These are phyloP conservation scores for Otolemur crassicaudatus DNA, from an alignment of 2,797 vertebrate genomes.

Conservation along the genomic window DNA sequence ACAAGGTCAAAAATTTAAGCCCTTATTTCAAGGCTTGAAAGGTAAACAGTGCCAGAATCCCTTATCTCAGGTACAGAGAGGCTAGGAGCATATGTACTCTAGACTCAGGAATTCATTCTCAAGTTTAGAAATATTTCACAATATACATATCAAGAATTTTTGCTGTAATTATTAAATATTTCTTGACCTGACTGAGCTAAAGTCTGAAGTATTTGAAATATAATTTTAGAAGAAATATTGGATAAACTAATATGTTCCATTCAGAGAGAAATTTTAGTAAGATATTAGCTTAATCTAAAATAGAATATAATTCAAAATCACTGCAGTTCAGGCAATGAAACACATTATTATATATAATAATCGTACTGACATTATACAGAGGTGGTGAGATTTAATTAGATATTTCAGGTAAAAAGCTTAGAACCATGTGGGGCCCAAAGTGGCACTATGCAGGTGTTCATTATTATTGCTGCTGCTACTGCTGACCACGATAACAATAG, in stretches of 20 bases:
- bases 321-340: background rate
- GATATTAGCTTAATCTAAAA: slow-evolving; percentile 41
- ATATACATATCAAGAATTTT: background rate
- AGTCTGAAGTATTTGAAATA: background rate
- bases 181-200: background rate
- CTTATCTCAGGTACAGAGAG: background rate
- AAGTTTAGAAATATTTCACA: background rate
- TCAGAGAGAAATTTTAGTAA: slow-evolving; percentile 3
- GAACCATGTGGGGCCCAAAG: background rate
- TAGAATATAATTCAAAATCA: slow-evolving; percentile 38
- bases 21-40: background rate
- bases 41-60: background rate
- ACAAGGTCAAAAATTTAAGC: background rate
- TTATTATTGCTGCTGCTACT: background rate
- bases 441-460: background rate
- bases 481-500: background rate
- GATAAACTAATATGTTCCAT: slow-evolving; percentile 18
- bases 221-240: background rate
- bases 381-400: background rate
- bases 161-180: slow-evolving; percentile 6
- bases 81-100: background rate
- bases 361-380: background rate
- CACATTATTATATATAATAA: background rate
- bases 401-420: background rate
- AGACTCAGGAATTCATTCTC: background rate